Percentiles rank a stretch among this genome's conserved stretches.
phyloP scores from a whole-genome alignment of 2,888 invertebrate species.

The Cosmorhoe ocellata region DNA sequence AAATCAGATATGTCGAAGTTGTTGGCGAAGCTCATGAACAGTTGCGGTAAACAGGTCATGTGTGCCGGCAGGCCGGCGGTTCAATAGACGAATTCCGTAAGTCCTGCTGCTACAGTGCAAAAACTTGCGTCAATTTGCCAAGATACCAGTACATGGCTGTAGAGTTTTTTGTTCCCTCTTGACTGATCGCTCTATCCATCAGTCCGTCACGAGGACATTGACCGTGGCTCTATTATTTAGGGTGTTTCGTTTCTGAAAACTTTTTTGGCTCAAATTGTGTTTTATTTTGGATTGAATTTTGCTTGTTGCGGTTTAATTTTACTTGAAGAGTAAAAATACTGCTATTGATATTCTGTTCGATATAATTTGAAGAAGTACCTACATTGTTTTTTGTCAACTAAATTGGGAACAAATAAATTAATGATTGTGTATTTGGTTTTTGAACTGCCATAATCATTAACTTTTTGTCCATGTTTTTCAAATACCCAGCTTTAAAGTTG shows the following conservation, averaged over 20 bases:
- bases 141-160: conserved; percentile 53
- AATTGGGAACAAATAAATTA: too few relatives aligned
- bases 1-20: conserved; percentile 61
- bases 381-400: too few relatives aligned
- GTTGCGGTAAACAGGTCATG: conserved; percentile 54
- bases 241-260: conserved; percentile 55
- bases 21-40: conserved; percentile 51
- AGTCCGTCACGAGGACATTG: conserved; percentile 71
- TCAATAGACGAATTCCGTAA: conserved; percentile 62
- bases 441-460: too few relatives aligned
- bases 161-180: conserved; percentile 69
- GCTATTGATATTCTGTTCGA: too few relatives aligned
- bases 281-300: conserved; percentile 8
- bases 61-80: conserved; percentile 41
- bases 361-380: too few relatives aligned
- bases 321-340: too few relatives aligned
- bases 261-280: conserved; percentile 16
- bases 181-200: conserved; percentile 67
- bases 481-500: too few relatives aligned
- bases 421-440: too few relatives aligned
- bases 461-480: too few relatives aligned
- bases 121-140: conserved; percentile 72
- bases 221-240: conserved; percentile 71
- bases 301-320: too few relatives aligned
- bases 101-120: conserved; percentile 53